Evolutionary conservation across 2,888 invertebrate species (phyloP).

Genomic region (Andricus quercusramuli): DNA sequence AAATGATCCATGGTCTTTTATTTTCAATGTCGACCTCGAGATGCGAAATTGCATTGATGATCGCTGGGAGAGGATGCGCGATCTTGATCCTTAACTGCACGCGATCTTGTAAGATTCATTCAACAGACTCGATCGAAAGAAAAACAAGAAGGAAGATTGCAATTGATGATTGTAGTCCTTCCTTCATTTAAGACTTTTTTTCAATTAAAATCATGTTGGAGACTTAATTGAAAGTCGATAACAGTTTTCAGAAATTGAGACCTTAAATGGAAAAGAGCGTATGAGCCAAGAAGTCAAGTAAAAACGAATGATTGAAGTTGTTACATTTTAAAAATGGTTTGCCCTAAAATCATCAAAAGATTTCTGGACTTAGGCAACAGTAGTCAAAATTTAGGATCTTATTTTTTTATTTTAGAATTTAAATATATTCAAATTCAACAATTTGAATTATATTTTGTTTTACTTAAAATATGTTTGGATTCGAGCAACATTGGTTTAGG

Average conservation of each 20-base stretch:
- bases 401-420: too few species aligned
- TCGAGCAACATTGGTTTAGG: too few species aligned
- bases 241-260: background rate
- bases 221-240: background rate
- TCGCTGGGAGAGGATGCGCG: background rate
- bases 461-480: too few species aligned
- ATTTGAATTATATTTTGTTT: too few species aligned
- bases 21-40: slow-evolving; percentile 37
- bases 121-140: background rate
- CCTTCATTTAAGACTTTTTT: background rate
- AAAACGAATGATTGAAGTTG: too few species aligned
- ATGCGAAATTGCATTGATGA: slow-evolving; percentile 23
- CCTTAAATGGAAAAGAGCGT: background rate
- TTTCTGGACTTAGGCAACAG: too few species aligned
- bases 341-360: too few species aligned
- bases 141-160: background rate
- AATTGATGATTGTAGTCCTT: background rate
- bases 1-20: slow-evolving; percentile 33
- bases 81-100: slow-evolving; percentile 22
- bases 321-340: too few species aligned
- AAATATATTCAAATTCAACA: too few species aligned
- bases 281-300: too few species aligned
- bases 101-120: slow-evolving; percentile 15
- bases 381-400: too few species aligned
- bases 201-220: background rate